phyloP scores from a whole-genome alignment of 2,797 vertebrate species.

The Rhinogobio ventralis region DNA sequence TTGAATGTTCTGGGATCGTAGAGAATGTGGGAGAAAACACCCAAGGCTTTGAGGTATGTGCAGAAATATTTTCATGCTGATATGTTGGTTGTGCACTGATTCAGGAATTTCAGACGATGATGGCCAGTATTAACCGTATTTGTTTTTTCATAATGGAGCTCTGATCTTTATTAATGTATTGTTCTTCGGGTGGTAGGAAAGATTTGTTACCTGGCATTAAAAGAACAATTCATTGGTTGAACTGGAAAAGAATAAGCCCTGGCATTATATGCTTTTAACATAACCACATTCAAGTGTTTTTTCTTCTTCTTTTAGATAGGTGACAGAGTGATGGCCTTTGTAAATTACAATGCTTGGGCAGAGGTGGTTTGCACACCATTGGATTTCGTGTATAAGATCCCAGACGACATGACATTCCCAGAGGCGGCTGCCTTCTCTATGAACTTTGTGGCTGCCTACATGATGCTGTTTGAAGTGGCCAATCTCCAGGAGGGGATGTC shows the following conservation, averaged over 20 bases:
- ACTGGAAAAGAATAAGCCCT: background rate
- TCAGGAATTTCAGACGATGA: background rate
- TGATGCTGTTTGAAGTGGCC: slow-evolving; percentile 99
- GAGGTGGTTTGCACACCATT: slow-evolving; percentile 92
- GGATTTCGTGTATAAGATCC: slow-evolving; percentile 96
- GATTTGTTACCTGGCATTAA: background rate
- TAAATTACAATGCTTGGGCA: slow-evolving; percentile 98
- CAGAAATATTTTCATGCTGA: background rate
- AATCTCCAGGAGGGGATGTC: slow-evolving; percentile 97
- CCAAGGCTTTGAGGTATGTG: slow-evolving; percentile 91
- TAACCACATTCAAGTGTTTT: slow-evolving; percentile 8
- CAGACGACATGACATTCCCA: slow-evolving; percentile 94
- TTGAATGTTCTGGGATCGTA: slow-evolving; percentile 96
- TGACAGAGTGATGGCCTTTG: slow-evolving; percentile 96
- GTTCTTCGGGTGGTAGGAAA: background rate
- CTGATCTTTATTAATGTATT: background rate
- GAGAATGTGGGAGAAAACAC: slow-evolving; percentile 92
- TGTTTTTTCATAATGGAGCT: background rate
- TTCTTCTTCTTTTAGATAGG: slow-evolving; percentile 84
- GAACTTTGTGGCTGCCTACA: slow-evolving; percentile 97
- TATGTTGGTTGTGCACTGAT: background rate
- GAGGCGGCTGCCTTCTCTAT: slow-evolving; percentile 95
- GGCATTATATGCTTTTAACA: background rate
- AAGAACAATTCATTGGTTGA: background rate
- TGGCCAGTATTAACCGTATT: background rate